phyloP scores from a whole-genome alignment of 2,113 vertebrate genomes.

The Phrynocephalus versicolor region DNA sequence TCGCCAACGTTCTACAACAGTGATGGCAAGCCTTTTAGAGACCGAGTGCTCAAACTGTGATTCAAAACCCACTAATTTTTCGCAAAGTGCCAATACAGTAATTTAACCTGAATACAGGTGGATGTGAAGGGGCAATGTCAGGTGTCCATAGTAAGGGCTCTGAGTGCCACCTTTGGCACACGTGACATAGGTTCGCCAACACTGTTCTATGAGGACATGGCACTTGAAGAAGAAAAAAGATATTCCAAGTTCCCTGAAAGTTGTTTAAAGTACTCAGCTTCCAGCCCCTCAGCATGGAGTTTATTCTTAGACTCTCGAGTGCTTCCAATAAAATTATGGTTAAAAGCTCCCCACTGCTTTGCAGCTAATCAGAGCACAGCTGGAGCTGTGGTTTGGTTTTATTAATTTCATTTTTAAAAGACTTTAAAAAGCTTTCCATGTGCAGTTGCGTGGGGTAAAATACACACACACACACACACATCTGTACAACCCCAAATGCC shows the following conservation, averaged over 20 bases:
- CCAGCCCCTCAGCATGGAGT: constrained; percentile 65
- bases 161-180: too few relatives aligned
- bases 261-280: constrained; percentile 61
- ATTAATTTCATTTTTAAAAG: constrained; percentile 62
- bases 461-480: background rate
- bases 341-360: constrained; percentile 69
- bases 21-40: too few relatives aligned
- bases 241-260: constrained; percentile 52
- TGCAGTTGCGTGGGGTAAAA: constrained; percentile 33
- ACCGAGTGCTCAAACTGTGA: too few relatives aligned
- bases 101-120: too few relatives aligned
- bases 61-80: too few relatives aligned
- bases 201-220: too few relatives aligned
- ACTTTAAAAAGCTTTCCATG: constrained; percentile 39
- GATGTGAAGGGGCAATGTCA: too few relatives aligned
- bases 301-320: constrained; percentile 62
- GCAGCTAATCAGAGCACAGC: constrained; percentile 71
- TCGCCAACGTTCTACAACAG: too few relatives aligned
- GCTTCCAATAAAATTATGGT: constrained; percentile 59
- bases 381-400: constrained; percentile 58
- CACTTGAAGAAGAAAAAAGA: constrained; percentile 43
- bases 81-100: too few relatives aligned
- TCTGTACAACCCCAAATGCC: too few relatives aligned
- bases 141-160: too few relatives aligned
- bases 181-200: too few relatives aligned